These are phyloP conservation scores for Gymnarchus niloticus DNA, from an alignment of 2,113 vertebrate genomes.

Conservation along the genomic window DNA sequence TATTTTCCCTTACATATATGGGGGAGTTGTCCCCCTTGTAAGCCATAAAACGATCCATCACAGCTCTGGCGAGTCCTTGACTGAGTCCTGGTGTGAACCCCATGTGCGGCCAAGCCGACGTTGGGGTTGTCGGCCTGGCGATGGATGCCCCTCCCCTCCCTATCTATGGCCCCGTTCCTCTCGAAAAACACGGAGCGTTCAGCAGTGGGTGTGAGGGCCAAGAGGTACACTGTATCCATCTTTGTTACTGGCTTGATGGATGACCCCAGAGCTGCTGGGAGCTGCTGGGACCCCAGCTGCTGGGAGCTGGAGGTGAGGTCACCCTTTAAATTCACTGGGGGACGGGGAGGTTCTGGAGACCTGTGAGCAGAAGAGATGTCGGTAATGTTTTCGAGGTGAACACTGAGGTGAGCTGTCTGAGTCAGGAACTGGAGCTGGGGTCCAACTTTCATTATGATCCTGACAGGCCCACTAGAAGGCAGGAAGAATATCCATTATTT, in stretches of 20 bases:
- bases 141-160: not conserved
- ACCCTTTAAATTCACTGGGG: constrained; percentile 19
- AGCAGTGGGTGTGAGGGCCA: constrained; percentile 23
- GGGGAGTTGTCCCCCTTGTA: not conserved
- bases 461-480: not conserved
- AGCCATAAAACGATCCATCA: constrained; percentile 13
- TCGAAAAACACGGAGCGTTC: constrained; percentile 31
- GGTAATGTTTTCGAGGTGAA: too few relatives aligned
- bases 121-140: not conserved
- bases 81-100: not conserved
- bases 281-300: too few relatives aligned
- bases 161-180: constrained; percentile 16
- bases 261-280: constrained; percentile 16
- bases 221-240: constrained; percentile 27
- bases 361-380: not conserved
- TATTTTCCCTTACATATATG: constrained; percentile 49
- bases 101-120: not conserved
- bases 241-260: constrained; percentile 34
- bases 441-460: not conserved
- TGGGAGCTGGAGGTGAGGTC: constrained; percentile 31
- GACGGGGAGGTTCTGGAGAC: not conserved
- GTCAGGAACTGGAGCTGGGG: too few relatives aligned
- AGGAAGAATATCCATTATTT: not conserved
- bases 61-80: not conserved
- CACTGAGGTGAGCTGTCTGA: not conserved